Conservation (phyloP, 2,888 invertebrate species). For the Gastracanthus pulcherrimus region DNA sequence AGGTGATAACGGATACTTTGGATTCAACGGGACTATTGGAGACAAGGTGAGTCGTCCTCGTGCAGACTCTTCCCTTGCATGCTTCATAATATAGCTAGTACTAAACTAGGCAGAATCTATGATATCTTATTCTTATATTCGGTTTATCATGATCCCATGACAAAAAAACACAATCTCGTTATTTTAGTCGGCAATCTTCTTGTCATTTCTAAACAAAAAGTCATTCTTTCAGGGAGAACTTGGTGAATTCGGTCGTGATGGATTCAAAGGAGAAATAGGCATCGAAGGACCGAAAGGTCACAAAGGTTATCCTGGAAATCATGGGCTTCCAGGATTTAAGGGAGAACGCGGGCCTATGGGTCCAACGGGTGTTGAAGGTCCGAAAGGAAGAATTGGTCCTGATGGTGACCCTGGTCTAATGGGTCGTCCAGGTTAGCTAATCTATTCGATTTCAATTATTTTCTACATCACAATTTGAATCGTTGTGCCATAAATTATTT, state of each 20-base stretch:
- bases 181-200: no score
- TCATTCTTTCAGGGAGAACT: conserved; percentile 68
- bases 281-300: conserved; percentile 75
- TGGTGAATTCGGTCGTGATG: conserved; percentile 77
- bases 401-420: conserved; percentile 78
- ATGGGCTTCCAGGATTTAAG: conserved; percentile 79
- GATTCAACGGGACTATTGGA: conserved; percentile 75
- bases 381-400: conserved; percentile 75
- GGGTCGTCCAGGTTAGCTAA: conserved; percentile 79
- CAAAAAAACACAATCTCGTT: neutral
- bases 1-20: conserved; percentile 74
- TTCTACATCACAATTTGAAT: no score
- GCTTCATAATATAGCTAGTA: no score
- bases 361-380: conserved; percentile 74
- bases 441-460: no score
- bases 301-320: conserved; percentile 67
- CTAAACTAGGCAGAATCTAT: no score
- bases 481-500: no score
- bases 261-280: conserved; percentile 83
- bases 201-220: no score
- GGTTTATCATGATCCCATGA: no score
- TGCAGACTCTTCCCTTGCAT: no score
- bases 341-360: conserved; percentile 79
- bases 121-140: no score
- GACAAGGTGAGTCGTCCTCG: conserved; percentile 72